A percentile compares a stretch with the other conserved stretches of the same genome.
These are phyloP conservation scores for Scaptomyza cyrtandrae DNA, from an alignment of 2,888 invertebrate genomes.

Conservation along the genomic window DNA sequence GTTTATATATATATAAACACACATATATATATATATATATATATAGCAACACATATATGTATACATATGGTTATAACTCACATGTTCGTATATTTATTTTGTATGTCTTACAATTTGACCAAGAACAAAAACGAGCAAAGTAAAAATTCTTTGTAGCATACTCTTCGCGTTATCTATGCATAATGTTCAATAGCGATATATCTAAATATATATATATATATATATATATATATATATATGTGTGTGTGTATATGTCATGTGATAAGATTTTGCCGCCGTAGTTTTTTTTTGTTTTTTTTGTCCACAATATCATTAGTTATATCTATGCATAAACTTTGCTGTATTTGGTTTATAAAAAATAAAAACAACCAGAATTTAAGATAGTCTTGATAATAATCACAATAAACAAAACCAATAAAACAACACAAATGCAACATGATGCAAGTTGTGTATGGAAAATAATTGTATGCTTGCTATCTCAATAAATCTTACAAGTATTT, in stretches of 20 bases:
- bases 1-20: not conserved
- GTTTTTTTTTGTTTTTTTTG: conserved; percentile 26
- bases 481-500: conserved; percentile 54
- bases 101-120: conserved; percentile 20
- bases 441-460: conserved; percentile 16
- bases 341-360: conserved; percentile 12
- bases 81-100: conserved; percentile 12
- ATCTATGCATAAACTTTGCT: conserved; percentile 22
- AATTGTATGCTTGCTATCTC: conserved; percentile 44
- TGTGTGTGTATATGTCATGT: conserved; percentile 29
- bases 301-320: conserved; percentile 17
- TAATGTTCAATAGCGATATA: conserved; percentile 46
- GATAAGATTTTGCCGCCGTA: conserved; percentile 54
- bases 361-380: conserved; percentile 20
- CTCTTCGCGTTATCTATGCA: conserved; percentile 48
- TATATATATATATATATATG: conserved; percentile 26
- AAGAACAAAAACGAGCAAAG: not conserved
- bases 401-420: not conserved
- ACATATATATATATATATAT: not conserved
- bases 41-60: not conserved
- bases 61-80: conserved; percentile 1
- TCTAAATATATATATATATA: conserved; percentile 16
- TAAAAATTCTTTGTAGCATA: conserved; percentile 22
- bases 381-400: conserved; percentile 34
- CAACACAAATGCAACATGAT: conserved; percentile 5